A percentile compares a stretch with the other conserved stretches of the same genome.
Conservation (phyloP, 2,888 invertebrate species). For the Leucozona laternaria region DNA sequence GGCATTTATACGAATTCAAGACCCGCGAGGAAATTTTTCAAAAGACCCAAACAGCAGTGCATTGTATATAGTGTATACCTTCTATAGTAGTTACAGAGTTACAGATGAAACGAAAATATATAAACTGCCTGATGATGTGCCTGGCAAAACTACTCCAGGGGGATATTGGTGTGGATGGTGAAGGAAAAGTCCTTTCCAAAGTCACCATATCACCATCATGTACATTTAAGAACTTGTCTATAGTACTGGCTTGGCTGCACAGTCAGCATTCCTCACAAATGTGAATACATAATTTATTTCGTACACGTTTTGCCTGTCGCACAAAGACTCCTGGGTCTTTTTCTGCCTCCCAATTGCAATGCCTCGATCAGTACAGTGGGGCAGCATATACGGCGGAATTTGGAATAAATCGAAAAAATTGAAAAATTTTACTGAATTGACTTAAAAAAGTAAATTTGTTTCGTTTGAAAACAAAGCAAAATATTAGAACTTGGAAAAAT, state of each 20-base stretch:
- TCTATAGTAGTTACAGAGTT: slow-evolving; percentile 17
- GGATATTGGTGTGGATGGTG: neutral
- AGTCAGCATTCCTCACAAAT: slow-evolving; percentile 70
- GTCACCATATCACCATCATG: slow-evolving; percentile 36
- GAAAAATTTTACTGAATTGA: neutral
- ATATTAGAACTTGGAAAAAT: neutral
- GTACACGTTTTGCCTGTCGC: slow-evolving; percentile 75
- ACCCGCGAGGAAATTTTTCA: slow-evolving; percentile 42
- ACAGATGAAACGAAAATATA: slow-evolving; percentile 35
- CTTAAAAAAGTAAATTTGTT: neutral
- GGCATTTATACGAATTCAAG: slow-evolving; percentile 46
- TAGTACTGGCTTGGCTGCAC: slow-evolving; percentile 23
- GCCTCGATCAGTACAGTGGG: neutral
- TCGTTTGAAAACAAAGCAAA: neutral
- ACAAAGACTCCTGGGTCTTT: slow-evolving; percentile 69
- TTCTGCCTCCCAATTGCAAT: slow-evolving; percentile 16
- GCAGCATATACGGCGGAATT: neutral
- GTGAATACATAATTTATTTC: slow-evolving; percentile 75
- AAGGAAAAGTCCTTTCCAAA: slow-evolving; percentile 63
- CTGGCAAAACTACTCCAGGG: neutral
- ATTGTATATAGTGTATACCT: neutral
- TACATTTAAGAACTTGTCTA: neutral
- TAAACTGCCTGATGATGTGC: slow-evolving; percentile 18
- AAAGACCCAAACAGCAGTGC: slow-evolving; percentile 40
- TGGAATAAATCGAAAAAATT: neutral